phyloP scores from a whole-genome alignment of 2,888 invertebrate species.

The Camptogramma bilineatum region DNA sequence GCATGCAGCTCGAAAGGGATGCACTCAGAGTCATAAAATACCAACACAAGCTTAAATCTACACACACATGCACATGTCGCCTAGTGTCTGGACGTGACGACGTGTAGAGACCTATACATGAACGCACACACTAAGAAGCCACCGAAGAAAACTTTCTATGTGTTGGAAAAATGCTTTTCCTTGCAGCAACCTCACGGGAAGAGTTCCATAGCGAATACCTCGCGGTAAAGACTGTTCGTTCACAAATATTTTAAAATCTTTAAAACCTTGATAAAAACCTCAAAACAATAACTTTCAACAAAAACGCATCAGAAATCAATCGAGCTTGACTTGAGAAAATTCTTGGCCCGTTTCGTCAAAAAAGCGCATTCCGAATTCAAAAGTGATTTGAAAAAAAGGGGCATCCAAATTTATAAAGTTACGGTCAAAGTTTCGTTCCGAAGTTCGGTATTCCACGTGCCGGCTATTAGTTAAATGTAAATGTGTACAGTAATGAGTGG shows the following conservation, averaged over 20 bases:
- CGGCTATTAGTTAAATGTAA: conserved; percentile 74
- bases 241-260: conserved; percentile 63
- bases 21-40: conserved; percentile 85
- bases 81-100: conserved; percentile 66
- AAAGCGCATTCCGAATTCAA: conserved; percentile 64
- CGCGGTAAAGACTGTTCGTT: conserved; percentile 84
- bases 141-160: conserved; percentile 80
- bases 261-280: conserved; percentile 45
- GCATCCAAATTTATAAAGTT: conserved; percentile 40
- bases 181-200: conserved; percentile 85
- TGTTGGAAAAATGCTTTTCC: conserved; percentile 85
- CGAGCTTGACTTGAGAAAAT: conserved; percentile 55
- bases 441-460: conserved; percentile 68
- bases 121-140: conserved; percentile 64
- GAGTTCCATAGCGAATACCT: conserved; percentile 86
- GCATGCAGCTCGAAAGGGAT: conserved; percentile 85
- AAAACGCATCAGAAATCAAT: conserved; percentile 66
- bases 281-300: conserved; percentile 50
- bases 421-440: conserved; percentile 63
- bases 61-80: conserved; percentile 52
- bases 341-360: conserved; percentile 72
- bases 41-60: conserved; percentile 61
- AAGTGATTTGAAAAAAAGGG: conserved; percentile 51
- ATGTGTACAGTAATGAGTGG: conserved; percentile 81
- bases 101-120: conserved; percentile 57